phyloP scores from a whole-genome alignment of 2,888 invertebrate genomes.

The Copidosoma aretas region DNA sequence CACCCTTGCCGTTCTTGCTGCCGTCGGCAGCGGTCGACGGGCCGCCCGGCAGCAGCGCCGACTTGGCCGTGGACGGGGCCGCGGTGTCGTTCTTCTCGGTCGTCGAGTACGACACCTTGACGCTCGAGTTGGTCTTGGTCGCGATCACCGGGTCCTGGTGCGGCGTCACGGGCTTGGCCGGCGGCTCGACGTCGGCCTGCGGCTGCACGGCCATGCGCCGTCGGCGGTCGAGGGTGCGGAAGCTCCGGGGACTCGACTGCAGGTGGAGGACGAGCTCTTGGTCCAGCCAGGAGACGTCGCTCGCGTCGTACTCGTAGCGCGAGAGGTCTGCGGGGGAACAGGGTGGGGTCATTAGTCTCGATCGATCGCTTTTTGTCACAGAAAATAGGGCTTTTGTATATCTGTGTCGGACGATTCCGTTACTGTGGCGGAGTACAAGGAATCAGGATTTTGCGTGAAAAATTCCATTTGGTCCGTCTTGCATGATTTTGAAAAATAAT shows the following conservation, averaged over 20 bases:
- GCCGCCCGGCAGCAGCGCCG: background rate
- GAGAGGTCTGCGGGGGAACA: constrained; percentile 8
- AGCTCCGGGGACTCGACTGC: constrained; percentile 20
- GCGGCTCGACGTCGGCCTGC: background rate
- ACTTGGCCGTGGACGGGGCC: background rate
- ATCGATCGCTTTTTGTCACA: too few species aligned
- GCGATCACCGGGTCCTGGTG: constrained; percentile 9
- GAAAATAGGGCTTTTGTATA: too few species aligned
- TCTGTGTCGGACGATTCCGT: too few species aligned
- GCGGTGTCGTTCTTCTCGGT: constrained; percentile 32
- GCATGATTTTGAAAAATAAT: too few species aligned
- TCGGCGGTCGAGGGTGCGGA: background rate
- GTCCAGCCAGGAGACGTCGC: constrained; percentile 3
- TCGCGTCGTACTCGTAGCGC: constrained; percentile 6
- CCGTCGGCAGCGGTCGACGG: background rate
- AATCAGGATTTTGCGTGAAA: too few species aligned
- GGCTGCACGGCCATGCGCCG: constrained; percentile 7
- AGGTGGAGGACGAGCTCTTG: constrained; percentile 23
- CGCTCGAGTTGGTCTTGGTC: constrained; percentile 32
- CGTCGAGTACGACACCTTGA: constrained; percentile 49
- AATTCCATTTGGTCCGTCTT: too few species aligned
- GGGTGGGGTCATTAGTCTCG: too few species aligned
- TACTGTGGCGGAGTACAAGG: too few species aligned
- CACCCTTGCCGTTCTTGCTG: constrained; percentile 1
- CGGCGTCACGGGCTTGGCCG: background rate